phyloP scores from a whole-genome alignment of 2,113 vertebrate genomes.

The Nansenia antarctica region DNA sequence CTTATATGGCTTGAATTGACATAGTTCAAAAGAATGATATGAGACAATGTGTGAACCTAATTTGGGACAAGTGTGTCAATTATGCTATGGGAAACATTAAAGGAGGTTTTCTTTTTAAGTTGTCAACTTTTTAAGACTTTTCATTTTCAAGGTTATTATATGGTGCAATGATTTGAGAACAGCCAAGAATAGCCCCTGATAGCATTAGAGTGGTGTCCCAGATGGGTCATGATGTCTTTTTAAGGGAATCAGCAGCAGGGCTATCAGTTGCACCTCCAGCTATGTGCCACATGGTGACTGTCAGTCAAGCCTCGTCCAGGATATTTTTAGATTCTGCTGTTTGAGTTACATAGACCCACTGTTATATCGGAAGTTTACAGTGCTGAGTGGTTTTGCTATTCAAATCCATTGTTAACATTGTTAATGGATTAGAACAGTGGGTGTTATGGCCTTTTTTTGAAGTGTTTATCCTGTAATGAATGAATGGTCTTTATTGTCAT shows the following conservation, averaged over 20 bases:
- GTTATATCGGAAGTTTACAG: neutral
- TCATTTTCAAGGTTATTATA: conserved; percentile 82
- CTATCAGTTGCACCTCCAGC: conserved; percentile 85
- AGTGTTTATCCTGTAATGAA: neutral
- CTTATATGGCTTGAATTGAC: neutral
- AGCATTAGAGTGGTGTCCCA: conserved; percentile 81
- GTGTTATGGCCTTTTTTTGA: neutral
- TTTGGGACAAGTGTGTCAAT: neutral
- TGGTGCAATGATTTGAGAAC: conserved; percentile 72
- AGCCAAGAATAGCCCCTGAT: conserved; percentile 95
- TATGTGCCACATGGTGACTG: conserved; percentile 95
- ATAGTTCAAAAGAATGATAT: neutral
- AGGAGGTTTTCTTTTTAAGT: neutral
- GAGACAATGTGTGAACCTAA: neutral
- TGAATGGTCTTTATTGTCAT: too few relatives aligned
- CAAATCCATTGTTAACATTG: neutral
- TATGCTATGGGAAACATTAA: neutral
- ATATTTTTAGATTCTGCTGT: conserved; percentile 91
- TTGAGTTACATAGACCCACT: conserved; percentile 70
- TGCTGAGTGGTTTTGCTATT: neutral
- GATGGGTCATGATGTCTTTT: conserved; percentile 91
- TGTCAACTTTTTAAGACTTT: conserved; percentile 7
- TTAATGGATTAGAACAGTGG: neutral
- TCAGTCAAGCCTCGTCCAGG: conserved; percentile 79
- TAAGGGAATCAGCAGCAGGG: conserved; percentile 94